Base-by-base conservation (phyloP, 2,797 vertebrate species). In the Esox lucius region DNA sequence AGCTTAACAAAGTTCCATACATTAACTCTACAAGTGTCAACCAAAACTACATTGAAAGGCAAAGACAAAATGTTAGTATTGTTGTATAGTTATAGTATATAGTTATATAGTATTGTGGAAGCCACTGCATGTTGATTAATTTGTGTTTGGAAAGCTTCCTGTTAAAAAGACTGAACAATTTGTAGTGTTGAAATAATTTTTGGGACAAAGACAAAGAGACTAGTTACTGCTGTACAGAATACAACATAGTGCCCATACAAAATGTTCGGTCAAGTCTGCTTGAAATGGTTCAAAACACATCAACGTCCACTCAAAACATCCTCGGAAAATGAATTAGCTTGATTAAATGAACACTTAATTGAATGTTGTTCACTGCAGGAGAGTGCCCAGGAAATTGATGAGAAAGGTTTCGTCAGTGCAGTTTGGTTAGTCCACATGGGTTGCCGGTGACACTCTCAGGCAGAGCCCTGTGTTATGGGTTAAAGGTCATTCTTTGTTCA, bases 401-500 rank as follows among this genome's bases (percentile, higher is more conserved):
- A 39, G 35, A 31, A 31, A 31, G 35, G 35, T 39, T 3, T 49
- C 15, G 22, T n/a, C 24, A 42, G 68, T 48, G 15, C 6, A 49
- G 68, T 70, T 46, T 24, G 26, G 56, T 26, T 51, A 71, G 46
- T 79, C 67, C 53, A 22, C 48, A 16, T 79, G 61, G 61, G 61
- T 69, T 49, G 26, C 24, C 22, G 24, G 42, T 48, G 68, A 49
- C 68, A 49, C 28, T 49, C 24, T 48, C 39, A 17, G 33, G 42
- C 49, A 74, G 71, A 76, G 78, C 67, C 59, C 28, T 77, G 74
- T 69, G 73, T 72, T 69, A 66, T 35, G 48, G 83, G 81, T 76
- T 85, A 75, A 87, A 87, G 85, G 85, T 84, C 81, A 84, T 75
- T 69, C 74, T 75, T 75, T 74, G 85, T 83, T 83, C 66, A 70